Conservation (phyloP, 2,797 vertebrate genomes). For the Bradypus variegatus region DNA sequence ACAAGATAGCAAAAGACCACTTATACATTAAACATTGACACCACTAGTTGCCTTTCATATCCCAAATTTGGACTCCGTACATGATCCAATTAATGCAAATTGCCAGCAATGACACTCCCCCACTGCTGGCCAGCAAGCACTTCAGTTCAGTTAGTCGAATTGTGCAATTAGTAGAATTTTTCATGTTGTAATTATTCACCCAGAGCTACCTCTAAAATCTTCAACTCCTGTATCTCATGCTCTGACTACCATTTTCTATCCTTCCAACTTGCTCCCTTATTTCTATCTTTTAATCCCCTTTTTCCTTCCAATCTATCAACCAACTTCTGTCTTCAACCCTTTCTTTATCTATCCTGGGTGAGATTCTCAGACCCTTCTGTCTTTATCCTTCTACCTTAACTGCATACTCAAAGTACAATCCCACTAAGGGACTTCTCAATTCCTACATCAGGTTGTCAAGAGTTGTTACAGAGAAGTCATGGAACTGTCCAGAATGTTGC, state of each 20-base stretch:
- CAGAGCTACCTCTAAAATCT: constrained; percentile 20
- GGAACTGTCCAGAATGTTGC: background rate
- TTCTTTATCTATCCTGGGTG: background rate
- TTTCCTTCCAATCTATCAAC: background rate
- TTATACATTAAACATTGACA: background rate
- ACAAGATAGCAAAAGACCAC: constrained; percentile 5
- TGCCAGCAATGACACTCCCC: constrained; percentile 21
- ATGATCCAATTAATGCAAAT: background rate
- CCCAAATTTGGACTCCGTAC: background rate
- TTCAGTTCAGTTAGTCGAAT: constrained; percentile 31
- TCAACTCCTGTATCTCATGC: background rate
- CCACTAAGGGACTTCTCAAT: background rate
- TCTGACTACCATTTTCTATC: background rate
- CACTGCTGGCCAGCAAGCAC: background rate
- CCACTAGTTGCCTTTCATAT: background rate
- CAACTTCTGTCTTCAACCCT: background rate
- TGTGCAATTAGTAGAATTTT: constrained; percentile 15
- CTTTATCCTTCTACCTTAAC: background rate
- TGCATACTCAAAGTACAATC: background rate
- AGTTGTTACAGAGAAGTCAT: background rate
- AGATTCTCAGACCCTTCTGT: background rate
- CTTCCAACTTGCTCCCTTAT: background rate
- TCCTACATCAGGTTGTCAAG: background rate
- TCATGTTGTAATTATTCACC: background rate
- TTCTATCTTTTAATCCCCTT: background rate